Evolutionary conservation across 2,797 vertebrate genomes (phyloP).

Genomic region (Limosa lapponica): DNA sequence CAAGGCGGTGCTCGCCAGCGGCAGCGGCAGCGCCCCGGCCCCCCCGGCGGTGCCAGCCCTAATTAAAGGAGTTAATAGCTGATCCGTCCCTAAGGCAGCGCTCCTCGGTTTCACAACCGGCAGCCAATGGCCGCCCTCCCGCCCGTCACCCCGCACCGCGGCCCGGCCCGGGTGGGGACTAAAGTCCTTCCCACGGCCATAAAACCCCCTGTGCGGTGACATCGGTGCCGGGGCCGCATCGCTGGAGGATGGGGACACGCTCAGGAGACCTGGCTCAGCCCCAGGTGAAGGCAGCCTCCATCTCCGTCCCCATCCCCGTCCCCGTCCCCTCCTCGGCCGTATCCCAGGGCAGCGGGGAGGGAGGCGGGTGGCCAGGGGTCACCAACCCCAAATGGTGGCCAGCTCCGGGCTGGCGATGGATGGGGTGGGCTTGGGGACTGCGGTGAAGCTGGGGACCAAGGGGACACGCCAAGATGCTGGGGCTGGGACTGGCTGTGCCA

Average conservation of each 20-base stretch:
- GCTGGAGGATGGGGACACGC: constrained; percentile 49
- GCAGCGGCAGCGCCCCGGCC: not conserved
- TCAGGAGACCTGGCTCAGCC: constrained; percentile 26
- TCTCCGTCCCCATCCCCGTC: not conserved
- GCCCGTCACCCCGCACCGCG: constrained; percentile 51
- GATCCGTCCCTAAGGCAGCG: constrained; percentile 19
- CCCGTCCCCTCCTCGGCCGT: not conserved
- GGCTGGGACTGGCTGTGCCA: not conserved
- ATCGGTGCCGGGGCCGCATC: not conserved
- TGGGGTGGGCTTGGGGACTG: not conserved
- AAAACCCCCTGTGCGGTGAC: constrained; percentile 1
- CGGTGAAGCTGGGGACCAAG: fast-evolving
- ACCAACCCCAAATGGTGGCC: fast-evolving
- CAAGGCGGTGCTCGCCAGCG: not conserved
- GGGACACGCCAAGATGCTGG: fast-evolving
- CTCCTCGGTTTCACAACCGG: constrained; percentile 71
- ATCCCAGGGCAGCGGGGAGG: not conserved
- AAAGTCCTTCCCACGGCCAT: constrained; percentile 78
- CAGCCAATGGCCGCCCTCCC: constrained; percentile 43
- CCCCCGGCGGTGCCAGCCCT: not conserved
- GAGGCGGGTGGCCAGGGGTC: not conserved
- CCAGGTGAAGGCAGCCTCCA: constrained; percentile 41
- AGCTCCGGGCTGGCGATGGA: too few relatives aligned
- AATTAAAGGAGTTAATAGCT: constrained; percentile 77
- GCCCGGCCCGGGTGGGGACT: constrained; percentile 59